Conservation (phyloP, 2,797 vertebrate species). For the Coluber constrictor region DNA sequence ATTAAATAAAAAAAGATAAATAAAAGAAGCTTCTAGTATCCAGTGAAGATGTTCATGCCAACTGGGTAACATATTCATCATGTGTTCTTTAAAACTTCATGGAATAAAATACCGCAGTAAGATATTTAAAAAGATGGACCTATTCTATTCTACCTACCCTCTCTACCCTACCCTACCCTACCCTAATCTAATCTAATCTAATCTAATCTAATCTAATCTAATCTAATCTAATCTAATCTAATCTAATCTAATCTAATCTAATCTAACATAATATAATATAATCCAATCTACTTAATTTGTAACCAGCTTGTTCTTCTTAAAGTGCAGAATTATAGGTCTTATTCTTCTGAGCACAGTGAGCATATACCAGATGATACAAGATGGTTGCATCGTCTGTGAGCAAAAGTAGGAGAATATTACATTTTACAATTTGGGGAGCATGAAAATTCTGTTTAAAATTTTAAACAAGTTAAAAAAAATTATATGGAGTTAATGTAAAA, state of each 20-base stretch:
- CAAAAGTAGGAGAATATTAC: neutral
- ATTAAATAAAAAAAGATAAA: neutral
- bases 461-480: too few relatives aligned
- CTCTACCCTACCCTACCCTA: neutral
- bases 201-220: neutral
- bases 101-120: neutral
- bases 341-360: neutral
- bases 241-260: neutral
- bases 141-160: neutral
- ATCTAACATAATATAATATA: too few relatives aligned
- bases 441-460: neutral
- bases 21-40: neutral
- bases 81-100: neutral
- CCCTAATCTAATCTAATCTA: neutral
- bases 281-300: neutral
- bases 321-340: neutral
- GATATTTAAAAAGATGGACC: neutral
- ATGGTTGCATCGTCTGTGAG: neutral
- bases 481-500: neutral
- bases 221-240: neutral
- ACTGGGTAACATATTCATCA: neutral
- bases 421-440: neutral
- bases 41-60: neutral
- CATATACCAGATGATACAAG: neutral
- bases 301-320: neutral